Base-by-base conservation (phyloP, 2,797 vertebrate species). In the Mormyrus proboscirostris region DNA sequence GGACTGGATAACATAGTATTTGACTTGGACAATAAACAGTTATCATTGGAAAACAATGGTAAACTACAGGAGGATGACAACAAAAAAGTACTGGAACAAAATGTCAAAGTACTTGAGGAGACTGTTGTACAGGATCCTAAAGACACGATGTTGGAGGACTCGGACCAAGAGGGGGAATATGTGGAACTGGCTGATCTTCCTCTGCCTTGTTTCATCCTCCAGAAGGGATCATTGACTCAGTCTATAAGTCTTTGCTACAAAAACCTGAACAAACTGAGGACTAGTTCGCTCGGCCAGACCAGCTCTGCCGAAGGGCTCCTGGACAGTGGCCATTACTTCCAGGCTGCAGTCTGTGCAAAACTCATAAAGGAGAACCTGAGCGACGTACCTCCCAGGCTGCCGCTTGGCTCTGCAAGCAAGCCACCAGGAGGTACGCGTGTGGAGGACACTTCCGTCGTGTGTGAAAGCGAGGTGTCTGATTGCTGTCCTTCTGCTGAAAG, bases 91-190 rank as follows among this genome's bases (percentile, higher is more conserved):
- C 53, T 55, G 85, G 85, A 41, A n/a, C 25, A 25, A 38, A 41
- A 88, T 47, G 33, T 2, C 22, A 8, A 65, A 49, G 19, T 47
- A 16, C 86, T 65, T n/a, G 38, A 88, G 55, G 29, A 25, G 44
- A 29, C 86, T 0, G 51, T 3, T 92, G 90, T 33, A 9, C 69
- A 76, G 69, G 69, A 76, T 14, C 14, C 69, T 76, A 41, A 76
- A 16, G 69, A 41, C 88, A 90, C 84, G 86, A 91, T 8, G 4
- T 91, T 49, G 53, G 93, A 95, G 1, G 90, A 50, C 1, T 94
- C 94, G 4, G 92, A 93, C 50, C 95, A 95, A 0, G 97, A 97
- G 93, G 97, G 97, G 7, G 97, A 97, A 53, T 97, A 97, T 0
- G 96, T 97, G 85, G 97, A 97, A 90, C 93, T 97, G 89, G 89